These are phyloP conservation scores for Rhizoglyphus robini DNA, from an alignment of 1,140 invertebrate genomes.

Conservation along the genomic window DNA sequence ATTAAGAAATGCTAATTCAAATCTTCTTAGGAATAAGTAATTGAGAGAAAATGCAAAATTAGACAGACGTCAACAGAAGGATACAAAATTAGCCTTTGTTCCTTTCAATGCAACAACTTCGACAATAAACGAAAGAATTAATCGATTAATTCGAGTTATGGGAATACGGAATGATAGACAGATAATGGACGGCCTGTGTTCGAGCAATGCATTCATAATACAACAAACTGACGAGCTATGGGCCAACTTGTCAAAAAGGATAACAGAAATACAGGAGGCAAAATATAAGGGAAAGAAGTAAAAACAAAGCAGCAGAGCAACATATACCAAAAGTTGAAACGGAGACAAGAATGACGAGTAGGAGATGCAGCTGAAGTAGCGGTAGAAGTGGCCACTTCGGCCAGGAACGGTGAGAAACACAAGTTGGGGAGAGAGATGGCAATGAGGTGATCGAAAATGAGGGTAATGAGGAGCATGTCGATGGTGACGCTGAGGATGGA, in stretches of 20 bases:
- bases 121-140: too few species aligned
- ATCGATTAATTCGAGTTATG: too few species aligned
- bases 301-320: background rate
- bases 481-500: background rate
- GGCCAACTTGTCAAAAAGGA: background rate
- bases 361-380: background rate
- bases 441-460: background rate
- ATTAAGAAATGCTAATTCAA: too few species aligned
- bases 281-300: background rate
- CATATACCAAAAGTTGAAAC: background rate
- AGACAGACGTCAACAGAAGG: too few species aligned
- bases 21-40: too few species aligned
- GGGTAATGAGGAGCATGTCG: background rate
- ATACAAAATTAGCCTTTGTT: too few species aligned
- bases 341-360: slow-evolving; percentile 11
- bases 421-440: background rate
- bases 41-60: too few species aligned
- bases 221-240: background rate
- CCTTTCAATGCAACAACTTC: too few species aligned
- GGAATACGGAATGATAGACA: background rate
- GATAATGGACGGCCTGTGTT: background rate
- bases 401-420: background rate
- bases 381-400: background rate
- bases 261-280: background rate
- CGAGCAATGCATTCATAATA: background rate